Evolutionary conservation across 2,113 vertebrate genomes (phyloP).

Genomic region (Neotoma lepida): DNA sequence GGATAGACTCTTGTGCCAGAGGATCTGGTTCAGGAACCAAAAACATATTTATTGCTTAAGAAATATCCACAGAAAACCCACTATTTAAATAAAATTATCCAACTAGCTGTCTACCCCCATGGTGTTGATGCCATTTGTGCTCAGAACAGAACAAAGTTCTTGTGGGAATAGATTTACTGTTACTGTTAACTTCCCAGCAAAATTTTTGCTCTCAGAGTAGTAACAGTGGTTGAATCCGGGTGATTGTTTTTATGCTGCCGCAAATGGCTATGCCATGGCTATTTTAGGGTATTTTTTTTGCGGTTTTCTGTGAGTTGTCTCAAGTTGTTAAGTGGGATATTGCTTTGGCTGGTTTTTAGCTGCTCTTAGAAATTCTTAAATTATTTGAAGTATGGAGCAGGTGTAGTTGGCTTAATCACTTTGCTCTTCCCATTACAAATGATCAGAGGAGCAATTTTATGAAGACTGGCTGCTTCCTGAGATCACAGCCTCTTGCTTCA

Average conservation of each 20-base stretch:
- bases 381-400: neutral
- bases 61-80: slow-evolving; percentile 33
- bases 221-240: neutral
- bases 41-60: slow-evolving; percentile 56
- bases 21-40: slow-evolving; percentile 42
- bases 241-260: neutral
- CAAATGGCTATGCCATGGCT: neutral
- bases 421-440: neutral
- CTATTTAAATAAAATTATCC: slow-evolving; percentile 49
- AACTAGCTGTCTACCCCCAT: neutral
- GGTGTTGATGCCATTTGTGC: neutral
- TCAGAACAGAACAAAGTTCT: slow-evolving; percentile 42
- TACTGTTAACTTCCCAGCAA: slow-evolving; percentile 2
- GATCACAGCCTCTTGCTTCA: neutral
- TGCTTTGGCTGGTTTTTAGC: neutral
- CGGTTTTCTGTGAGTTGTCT: neutral
- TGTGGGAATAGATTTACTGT: neutral
- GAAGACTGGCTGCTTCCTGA: neutral
- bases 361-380: neutral
- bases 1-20: slow-evolving; percentile 42
- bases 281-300: slow-evolving; percentile 1
- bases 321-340: neutral
- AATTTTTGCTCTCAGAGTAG: neutral
- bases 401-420: neutral
- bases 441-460: neutral